phyloP scores from a whole-genome alignment of 2,797 vertebrate genomes.

The Mus minutoides region DNA sequence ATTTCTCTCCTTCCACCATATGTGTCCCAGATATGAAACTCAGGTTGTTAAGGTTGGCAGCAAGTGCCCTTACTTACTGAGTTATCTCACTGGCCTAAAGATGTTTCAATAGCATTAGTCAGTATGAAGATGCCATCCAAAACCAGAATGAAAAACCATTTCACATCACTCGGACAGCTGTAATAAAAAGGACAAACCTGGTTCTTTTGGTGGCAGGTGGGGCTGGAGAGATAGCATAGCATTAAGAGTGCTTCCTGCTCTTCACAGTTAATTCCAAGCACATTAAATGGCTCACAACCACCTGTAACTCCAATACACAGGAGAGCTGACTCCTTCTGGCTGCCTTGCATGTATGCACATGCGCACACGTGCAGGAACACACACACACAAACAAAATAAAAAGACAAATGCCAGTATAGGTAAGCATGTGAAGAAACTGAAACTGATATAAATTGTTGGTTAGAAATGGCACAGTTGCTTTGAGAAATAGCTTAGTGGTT shows the following conservation, averaged over 20 bases:
- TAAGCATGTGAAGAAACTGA: not conserved
- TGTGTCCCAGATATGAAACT: not conserved
- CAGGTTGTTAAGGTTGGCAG: not conserved
- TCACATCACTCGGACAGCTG: not conserved
- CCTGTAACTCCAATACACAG: not conserved
- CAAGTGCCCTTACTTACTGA: not conserved
- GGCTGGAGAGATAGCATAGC: not conserved
- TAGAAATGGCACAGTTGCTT: not conserved
- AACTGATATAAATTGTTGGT: not conserved
- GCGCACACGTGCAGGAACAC: too few species aligned
- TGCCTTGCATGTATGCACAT: too few species aligned
- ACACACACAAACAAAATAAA: not conserved
- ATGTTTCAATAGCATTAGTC: not conserved
- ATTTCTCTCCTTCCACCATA: not conserved
- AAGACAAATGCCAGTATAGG: conserved; percentile 2
- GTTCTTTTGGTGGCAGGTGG: not conserved
- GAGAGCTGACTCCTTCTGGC: not conserved
- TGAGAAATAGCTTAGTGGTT: not conserved
- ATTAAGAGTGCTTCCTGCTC: not conserved
- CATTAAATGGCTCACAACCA: not conserved
- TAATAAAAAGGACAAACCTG: not conserved
- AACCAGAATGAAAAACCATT: conserved; percentile 20
- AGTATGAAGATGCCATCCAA: conserved; percentile 12
- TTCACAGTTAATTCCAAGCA: not conserved
- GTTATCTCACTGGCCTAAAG: not conserved